These are phyloP conservation scores for Drosophila anceps DNA, from an alignment of 2,888 invertebrate genomes.

Conservation along the genomic window DNA sequence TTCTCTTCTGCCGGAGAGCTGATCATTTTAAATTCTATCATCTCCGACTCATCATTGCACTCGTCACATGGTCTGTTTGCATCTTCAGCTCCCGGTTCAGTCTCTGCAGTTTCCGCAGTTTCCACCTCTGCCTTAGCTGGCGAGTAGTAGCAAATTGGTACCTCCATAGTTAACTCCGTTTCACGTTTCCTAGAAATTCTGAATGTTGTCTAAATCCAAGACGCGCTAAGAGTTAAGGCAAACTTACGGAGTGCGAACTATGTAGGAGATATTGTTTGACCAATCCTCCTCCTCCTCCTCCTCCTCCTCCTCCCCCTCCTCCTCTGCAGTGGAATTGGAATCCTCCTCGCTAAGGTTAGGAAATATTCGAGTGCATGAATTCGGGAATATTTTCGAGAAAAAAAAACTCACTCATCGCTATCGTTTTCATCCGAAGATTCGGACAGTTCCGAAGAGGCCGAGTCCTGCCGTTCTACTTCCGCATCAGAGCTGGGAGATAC, in stretches of 20 bases:
- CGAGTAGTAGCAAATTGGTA: accelerated
- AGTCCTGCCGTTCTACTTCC: not conserved
- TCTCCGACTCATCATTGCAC: not conserved
- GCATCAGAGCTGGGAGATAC: not conserved
- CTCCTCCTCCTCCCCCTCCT: slow-evolving; percentile 49
- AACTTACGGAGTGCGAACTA: slow-evolving; percentile 47
- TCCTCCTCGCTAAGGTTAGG: slow-evolving; percentile 18
- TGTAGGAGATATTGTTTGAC: slow-evolving; percentile 44
- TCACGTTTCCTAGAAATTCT: not conserved
- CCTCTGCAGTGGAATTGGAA: slow-evolving; percentile 7
- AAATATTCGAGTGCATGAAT: not conserved
- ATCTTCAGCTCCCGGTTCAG: not conserved
- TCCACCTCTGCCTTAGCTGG: not conserved
- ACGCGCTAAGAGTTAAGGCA: no score
- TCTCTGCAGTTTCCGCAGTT: not conserved
- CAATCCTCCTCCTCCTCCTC: slow-evolving; percentile 52
- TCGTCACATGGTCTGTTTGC: not conserved
- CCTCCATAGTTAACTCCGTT: not conserved
- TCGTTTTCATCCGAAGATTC: not conserved
- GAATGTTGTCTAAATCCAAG: accelerated
- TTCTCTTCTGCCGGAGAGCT: not conserved
- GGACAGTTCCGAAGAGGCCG: not conserved
- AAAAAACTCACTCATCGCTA: slow-evolving; percentile 35
- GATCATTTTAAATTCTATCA: no score
- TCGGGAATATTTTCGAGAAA: not conserved